Evolutionary conservation across 2,888 invertebrate species (phyloP).

Genomic region (Cheilosia vulpina): DNA sequence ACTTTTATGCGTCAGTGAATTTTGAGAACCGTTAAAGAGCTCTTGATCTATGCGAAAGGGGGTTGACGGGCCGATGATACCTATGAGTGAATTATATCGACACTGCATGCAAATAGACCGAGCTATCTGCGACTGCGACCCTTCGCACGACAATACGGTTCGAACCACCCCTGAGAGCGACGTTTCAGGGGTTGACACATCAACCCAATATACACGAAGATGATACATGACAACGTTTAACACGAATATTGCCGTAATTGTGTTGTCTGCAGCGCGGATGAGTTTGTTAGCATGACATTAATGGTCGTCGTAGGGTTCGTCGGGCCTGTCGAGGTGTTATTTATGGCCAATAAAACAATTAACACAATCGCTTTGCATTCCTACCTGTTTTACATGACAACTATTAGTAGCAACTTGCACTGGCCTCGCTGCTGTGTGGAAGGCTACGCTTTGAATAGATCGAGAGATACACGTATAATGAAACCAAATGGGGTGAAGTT

Average conservation of each 20-base stretch:
- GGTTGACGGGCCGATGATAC: constrained; percentile 35
- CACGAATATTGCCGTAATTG: constrained; percentile 71
- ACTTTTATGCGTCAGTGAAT: constrained; percentile 76
- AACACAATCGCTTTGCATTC: constrained; percentile 72
- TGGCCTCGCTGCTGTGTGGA: constrained; percentile 44
- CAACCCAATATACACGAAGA: constrained; percentile 52
- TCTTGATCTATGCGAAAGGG: constrained; percentile 24
- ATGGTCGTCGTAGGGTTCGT: constrained; percentile 64
- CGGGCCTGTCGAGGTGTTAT: constrained; percentile 73
- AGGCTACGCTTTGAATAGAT: constrained; percentile 67
- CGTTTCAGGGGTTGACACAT: constrained; percentile 59
- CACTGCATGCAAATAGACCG: constrained; percentile 70
- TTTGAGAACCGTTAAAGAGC: constrained; percentile 73
- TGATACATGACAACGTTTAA: constrained; percentile 73
- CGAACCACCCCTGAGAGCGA: constrained; percentile 34
- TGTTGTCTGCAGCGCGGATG: constrained; percentile 70
- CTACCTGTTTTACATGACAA: constrained; percentile 71
- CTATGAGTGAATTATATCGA: constrained; percentile 1
- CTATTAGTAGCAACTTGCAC: constrained; percentile 33
- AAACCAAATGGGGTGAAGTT: constrained; percentile 71
- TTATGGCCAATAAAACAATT: constrained; percentile 75
- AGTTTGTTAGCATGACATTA: constrained; percentile 76
- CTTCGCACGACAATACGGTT: constrained; percentile 1
- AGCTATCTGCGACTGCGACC: constrained; percentile 46
- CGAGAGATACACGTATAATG: constrained; percentile 59